Evolutionary conservation across 2,797 vertebrate genomes (phyloP).

Genomic region (Glyptemys insculpta): DNA sequence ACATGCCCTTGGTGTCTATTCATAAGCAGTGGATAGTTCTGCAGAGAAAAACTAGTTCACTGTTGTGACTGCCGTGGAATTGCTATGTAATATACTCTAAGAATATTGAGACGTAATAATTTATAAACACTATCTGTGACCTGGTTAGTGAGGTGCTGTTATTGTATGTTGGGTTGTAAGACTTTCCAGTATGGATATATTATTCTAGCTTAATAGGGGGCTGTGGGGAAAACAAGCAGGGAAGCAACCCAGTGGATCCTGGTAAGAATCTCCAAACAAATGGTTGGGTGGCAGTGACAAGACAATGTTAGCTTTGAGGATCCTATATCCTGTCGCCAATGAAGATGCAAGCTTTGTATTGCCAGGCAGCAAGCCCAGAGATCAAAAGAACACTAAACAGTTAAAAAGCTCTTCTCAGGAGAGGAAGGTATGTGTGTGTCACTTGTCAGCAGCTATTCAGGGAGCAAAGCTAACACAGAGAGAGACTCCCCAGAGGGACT

Average conservation of each 20-base stretch:
- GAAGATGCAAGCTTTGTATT: not conserved
- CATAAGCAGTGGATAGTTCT: not conserved
- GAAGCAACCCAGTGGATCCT: not conserved
- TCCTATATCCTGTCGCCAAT: not conserved
- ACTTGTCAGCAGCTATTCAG: not conserved
- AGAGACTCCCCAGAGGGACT: not conserved
- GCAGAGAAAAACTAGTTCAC: not conserved
- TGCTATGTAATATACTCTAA: not conserved
- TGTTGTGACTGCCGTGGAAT: constrained; percentile 27
- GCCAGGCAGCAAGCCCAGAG: not conserved
- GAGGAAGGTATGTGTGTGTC: not conserved
- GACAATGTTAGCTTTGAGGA: not conserved
- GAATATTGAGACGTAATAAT: not conserved
- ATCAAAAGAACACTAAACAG: not conserved
- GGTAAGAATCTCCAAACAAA: not conserved
- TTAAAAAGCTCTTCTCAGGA: not conserved
- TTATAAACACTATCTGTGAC: not conserved
- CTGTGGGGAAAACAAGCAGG: not conserved
- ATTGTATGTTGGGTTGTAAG: constrained; percentile 11
- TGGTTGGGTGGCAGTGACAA: rapidly evolving
- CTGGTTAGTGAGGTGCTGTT: not conserved
- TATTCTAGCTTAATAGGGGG: not conserved
- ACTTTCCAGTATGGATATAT: not conserved
- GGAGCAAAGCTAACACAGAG: no score
- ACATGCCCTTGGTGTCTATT: not conserved